Conservation (phyloP, 1,140 invertebrate genomes). For the Eubasilissa regina region DNA sequence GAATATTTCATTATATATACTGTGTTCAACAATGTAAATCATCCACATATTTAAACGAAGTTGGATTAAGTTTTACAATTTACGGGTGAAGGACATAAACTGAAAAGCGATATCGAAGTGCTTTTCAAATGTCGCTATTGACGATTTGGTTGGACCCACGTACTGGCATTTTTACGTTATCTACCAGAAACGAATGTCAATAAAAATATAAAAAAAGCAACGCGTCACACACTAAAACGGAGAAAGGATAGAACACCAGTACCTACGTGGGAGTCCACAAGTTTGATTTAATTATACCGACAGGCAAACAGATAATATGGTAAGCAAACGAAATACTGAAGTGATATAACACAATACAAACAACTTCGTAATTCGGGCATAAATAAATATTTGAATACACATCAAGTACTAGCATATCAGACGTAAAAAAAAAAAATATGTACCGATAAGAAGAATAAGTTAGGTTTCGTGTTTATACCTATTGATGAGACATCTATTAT, state of each 20-base stretch:
- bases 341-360: not conserved
- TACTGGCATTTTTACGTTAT: not conserved
- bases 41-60: no score
- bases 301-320: not conserved
- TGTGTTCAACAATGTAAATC: no score
- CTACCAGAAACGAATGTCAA: no score
- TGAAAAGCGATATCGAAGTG: not conserved
- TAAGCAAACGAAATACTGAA: not conserved
- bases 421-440: no score
- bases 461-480: no score
- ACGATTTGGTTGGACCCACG: not conserved
- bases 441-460: no score
- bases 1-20: no score
- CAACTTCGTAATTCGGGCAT: not conserved
- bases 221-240: not conserved
- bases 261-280: conserved; percentile 16
- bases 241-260: not conserved
- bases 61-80: no score
- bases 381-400: no score
- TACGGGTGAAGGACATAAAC: no score
- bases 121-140: not conserved
- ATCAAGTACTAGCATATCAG: no score
- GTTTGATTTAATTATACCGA: conserved; percentile 11
- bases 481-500: no score
- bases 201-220: not conserved